Evolutionary conservation across 2,797 vertebrate genomes (phyloP).

Genomic region (Pseudocheirus occidentalis): DNA sequence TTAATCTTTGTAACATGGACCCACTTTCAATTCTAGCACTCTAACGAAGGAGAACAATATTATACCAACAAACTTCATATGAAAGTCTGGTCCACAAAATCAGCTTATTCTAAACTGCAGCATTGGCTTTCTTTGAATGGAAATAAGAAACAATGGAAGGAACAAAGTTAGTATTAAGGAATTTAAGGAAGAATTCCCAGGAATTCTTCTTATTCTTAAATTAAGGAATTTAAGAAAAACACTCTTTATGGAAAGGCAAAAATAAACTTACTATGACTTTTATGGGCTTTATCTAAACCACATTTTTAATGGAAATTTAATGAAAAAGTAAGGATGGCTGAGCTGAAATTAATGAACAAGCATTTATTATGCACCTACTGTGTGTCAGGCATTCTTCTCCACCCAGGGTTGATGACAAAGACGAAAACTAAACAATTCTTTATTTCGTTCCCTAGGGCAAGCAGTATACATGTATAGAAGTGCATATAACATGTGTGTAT

Average conservation of each 20-base stretch:
- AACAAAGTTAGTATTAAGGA: neutral
- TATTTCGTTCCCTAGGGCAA: neutral
- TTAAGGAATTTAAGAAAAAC: too few relatives aligned
- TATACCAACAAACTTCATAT: neutral
- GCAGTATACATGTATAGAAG: neutral
- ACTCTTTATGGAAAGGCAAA: constrained; percentile 1
- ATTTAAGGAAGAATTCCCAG: too few relatives aligned
- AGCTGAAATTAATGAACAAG: neutral
- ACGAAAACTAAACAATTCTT: neutral
- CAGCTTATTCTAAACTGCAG: neutral
- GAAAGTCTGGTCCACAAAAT: neutral
- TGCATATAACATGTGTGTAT: neutral
- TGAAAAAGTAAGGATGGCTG: neutral
- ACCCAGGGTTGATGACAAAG: neutral
- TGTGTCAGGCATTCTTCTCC: neutral
- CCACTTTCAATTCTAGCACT: constrained; percentile 15
- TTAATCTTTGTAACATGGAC: neutral
- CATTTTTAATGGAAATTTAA: neutral
- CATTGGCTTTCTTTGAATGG: neutral
- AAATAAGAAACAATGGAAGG: neutral
- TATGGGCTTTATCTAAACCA: neutral
- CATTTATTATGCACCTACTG: neutral
- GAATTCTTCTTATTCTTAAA: too few relatives aligned
- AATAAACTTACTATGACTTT: neutral
- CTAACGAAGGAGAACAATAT: neutral